Percentiles rank a stretch among this genome's conserved stretches.
Evolutionary conservation across 2,888 invertebrate species (phyloP).

Genomic region (Priocnemis perturbator): DNA sequence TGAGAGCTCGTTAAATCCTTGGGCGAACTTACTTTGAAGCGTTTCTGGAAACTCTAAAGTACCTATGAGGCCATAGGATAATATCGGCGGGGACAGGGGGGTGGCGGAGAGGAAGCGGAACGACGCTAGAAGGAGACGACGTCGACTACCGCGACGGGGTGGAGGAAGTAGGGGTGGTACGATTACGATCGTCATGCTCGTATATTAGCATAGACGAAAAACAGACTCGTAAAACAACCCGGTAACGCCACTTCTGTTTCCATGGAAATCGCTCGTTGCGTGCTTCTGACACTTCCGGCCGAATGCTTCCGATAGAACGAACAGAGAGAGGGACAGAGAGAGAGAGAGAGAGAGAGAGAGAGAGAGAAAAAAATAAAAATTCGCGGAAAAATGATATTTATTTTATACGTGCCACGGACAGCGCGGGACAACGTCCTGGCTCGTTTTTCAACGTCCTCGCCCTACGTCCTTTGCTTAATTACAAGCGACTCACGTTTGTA

Average conservation of each 20-base stretch:
- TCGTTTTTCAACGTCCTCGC: constrained; percentile 1
- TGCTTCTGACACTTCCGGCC: constrained; percentile 43
- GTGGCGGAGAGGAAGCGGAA: background rate
- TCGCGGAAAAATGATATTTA: constrained; percentile 12
- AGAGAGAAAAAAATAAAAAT: constrained; percentile 1
- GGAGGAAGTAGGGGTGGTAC: constrained; percentile 16
- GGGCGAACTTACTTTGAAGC: constrained; percentile 47
- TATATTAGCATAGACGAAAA: constrained; percentile 68
- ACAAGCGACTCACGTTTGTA: too few relatives aligned
- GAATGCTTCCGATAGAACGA: constrained; percentile 16
- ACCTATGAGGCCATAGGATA: constrained; percentile 37
- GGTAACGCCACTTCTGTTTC: constrained; percentile 49
- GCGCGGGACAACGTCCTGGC: constrained; percentile 1
- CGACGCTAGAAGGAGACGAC: constrained; percentile 16
- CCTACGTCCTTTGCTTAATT: background rate
- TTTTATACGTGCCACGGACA: constrained; percentile 17
- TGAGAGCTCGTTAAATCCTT: constrained; percentile 49
- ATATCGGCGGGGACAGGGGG: constrained; percentile 24
- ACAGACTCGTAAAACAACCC: constrained; percentile 65
- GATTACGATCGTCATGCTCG: constrained; percentile 53
- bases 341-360: background rate
- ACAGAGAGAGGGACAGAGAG: constrained; percentile 7
- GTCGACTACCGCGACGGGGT: background rate
- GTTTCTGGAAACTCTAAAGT: constrained; percentile 44
- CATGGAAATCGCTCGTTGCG: constrained; percentile 56